Conservation (phyloP, 2,797 vertebrate species). For the Adrianichthys oophorus region DNA sequence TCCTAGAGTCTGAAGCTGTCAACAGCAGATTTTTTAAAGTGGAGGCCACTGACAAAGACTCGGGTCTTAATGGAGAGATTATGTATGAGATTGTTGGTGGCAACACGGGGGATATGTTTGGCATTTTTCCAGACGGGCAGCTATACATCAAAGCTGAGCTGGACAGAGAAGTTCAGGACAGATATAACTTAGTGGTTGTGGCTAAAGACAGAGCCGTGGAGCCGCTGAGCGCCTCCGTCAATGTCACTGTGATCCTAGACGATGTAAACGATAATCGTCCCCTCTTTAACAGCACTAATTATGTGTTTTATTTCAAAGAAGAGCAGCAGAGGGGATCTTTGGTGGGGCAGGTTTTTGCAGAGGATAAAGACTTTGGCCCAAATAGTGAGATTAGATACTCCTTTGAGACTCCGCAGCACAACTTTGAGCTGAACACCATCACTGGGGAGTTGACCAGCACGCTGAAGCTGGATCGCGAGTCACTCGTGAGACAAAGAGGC, state of each 20-base stretch:
- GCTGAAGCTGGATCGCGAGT: conserved; percentile 90
- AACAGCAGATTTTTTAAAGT: conserved; percentile 97
- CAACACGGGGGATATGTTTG: conserved; percentile 90
- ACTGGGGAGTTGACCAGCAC: conserved; percentile 90
- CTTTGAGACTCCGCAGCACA: conserved; percentile 87
- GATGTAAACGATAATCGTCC: conserved; percentile 98
- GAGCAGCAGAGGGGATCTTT: conserved; percentile 86
- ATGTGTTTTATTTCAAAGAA: conserved; percentile 94
- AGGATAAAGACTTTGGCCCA: conserved; percentile 91
- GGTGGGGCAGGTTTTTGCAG: conserved; percentile 88
- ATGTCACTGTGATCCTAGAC: conserved; percentile 91
- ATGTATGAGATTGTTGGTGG: conserved; percentile 88
- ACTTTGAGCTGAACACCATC: conserved; percentile 91
- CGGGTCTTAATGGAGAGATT: conserved; percentile 93
- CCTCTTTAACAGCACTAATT: conserved; percentile 96
- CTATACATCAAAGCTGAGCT: conserved; percentile 95
- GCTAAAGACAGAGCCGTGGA: conserved; percentile 93
- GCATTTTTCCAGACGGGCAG: conserved; percentile 96
- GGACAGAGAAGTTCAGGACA: conserved; percentile 93
- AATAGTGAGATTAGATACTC: conserved; percentile 94
- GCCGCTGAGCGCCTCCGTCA: conserved; percentile 88
- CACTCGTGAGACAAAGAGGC: conserved; percentile 91
- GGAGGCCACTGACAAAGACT: conserved; percentile 92
- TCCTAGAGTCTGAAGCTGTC: conserved; percentile 91
- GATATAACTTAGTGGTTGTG: conserved; percentile 86